These are phyloP conservation scores for Zaprionus lachaisei DNA, from an alignment of 1,140 invertebrate species.

Conservation along the genomic window DNA sequence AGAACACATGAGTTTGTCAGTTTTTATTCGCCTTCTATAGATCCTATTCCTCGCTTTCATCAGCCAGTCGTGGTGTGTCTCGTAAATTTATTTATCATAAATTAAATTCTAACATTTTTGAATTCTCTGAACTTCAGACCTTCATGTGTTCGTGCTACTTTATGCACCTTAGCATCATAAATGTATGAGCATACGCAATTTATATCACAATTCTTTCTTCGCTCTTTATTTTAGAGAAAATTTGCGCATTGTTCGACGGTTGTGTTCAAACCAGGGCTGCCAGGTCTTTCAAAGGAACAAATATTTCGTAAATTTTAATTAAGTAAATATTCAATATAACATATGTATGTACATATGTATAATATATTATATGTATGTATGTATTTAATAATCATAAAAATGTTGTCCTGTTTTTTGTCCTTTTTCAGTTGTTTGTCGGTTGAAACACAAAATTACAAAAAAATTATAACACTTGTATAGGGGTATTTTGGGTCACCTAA, in stretches of 20 bases:
- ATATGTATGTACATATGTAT: too few species aligned
- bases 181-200: conserved; percentile 1
- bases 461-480: neutral
- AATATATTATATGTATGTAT: too few species aligned
- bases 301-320: too few species aligned
- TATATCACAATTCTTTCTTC: neutral
- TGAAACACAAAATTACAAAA: neutral
- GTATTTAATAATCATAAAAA: too few species aligned
- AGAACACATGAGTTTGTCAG: neutral
- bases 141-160: neutral
- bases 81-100: conserved; percentile 1
- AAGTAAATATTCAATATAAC: too few species aligned
- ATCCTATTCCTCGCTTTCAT: neutral
- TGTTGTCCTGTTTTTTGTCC: too few species aligned
- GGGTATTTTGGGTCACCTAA: neutral
- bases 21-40: neutral
- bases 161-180: neutral
- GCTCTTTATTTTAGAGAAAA: neutral
- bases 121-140: neutral
- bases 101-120: conserved; percentile 1
- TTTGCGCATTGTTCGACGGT: neutral
- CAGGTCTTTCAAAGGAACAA: too few species aligned
- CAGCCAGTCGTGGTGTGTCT: neutral
- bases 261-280: too few species aligned
- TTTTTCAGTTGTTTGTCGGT: too few species aligned